Evolutionary conservation across 2,888 invertebrate genomes (phyloP).

Genomic region (Epistrophe eligans): DNA sequence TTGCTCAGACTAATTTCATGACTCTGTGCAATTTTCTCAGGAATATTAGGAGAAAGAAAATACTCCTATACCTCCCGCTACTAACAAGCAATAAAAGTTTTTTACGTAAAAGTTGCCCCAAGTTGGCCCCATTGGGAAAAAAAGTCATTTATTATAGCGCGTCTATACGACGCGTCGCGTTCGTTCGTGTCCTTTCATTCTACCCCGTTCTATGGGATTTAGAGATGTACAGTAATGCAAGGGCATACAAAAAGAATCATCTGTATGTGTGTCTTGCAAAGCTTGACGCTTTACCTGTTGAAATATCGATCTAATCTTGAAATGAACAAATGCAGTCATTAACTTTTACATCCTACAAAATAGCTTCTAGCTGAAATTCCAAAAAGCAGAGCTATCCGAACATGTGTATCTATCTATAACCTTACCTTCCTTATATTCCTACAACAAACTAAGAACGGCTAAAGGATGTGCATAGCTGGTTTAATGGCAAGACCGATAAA

Average conservation of each 20-base stretch:
- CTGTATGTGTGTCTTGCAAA: not conserved
- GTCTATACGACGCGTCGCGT: not conserved
- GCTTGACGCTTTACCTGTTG: constrained; percentile 64
- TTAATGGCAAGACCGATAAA: constrained; percentile 68
- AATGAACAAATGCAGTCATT: constrained; percentile 71
- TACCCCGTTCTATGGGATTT: constrained; percentile 31
- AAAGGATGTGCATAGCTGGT: constrained; percentile 27
- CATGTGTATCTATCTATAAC: not conserved
- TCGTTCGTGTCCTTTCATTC: not conserved
- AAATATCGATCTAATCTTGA: constrained; percentile 67
- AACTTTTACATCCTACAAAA: constrained; percentile 42
- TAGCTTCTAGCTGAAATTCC: constrained; percentile 15
- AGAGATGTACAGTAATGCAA: constrained; percentile 20
- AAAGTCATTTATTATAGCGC: constrained; percentile 52
- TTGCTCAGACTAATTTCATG: constrained; percentile 67
- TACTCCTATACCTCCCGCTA: not conserved
- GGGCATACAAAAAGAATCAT: not conserved
- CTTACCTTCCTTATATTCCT: not conserved
- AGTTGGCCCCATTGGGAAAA: constrained; percentile 33
- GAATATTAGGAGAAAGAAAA: not conserved
- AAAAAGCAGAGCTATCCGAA: constrained; percentile 21
- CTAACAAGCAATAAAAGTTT: constrained; percentile 42
- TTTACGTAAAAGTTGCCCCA: constrained; percentile 50
- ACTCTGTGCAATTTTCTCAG: constrained; percentile 67
- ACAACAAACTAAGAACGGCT: not conserved